Base-by-base conservation (phyloP, 2,888 invertebrate genomes). In the Athetis lepigone region DNA sequence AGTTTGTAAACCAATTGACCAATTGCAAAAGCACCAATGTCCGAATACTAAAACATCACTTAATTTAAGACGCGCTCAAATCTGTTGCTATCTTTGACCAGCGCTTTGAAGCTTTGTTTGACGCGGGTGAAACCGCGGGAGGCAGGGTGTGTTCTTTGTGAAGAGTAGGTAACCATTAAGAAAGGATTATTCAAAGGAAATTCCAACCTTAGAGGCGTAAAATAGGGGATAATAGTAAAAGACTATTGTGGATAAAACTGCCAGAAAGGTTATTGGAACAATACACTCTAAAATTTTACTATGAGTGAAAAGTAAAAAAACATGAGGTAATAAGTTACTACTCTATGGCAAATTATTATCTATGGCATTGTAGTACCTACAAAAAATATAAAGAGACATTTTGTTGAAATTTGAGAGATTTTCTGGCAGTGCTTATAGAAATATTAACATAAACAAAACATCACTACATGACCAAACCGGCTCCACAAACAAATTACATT, bases 401-500 rank as follows among this genome's bases (percentile, higher is more conserved):
- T 16, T 16, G 5, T 25, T 42, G 16, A 33, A 33, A 18, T 51
- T 47, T 23, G 4, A 25, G 4, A 27, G 0, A 19, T 16, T 33
- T 46, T 39, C 66, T 52, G 51, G 55, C 50, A 56, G 27, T 36
- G 19, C 9, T 40, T 39, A 6, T 39, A 21, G n/a, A n/a, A n/a
- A 33, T 23, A 40, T 47, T 18, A 23, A 13, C 39, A 13, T 18
- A n/a, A 46, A 21, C 0, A 33, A 18, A 58, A 55, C 42, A 39
- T 60, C 51, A 70, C 80, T 77, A 80, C 77, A 71, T 67, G 63
- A 69, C 62, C 57, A 55, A 59, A 69, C 56, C 40, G 59, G 49
- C 63, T 16, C 45, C 36, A 46, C 42, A 70, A 50, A 56, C 55
- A 55, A 64, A 72, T 60, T 71, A 78, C 74, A 75, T 75, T 64